Conservation (phyloP, 2,888 invertebrate genomes). For the Agrotis clavis region DNA sequence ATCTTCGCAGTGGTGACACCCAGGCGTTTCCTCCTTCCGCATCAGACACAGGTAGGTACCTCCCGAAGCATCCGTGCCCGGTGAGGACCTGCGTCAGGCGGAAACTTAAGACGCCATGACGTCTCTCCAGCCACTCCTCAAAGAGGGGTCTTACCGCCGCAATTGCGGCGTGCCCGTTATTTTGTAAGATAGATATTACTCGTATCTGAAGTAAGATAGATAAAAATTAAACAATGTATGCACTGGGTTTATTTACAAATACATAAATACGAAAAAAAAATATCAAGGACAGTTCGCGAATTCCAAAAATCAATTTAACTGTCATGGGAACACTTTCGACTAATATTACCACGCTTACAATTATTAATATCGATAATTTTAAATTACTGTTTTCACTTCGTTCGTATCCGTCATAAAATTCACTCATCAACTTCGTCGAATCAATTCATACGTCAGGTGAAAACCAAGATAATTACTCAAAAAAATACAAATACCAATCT, state of each 20-base stretch:
- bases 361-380: slow-evolving; percentile 62
- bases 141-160: too few species aligned
- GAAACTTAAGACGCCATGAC: too few species aligned
- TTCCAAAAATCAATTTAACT: slow-evolving; percentile 33
- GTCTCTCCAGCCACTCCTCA: too few species aligned
- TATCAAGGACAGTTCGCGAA: slow-evolving; percentile 33
- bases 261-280: slow-evolving; percentile 13
- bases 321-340: slow-evolving; percentile 67
- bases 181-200: not conserved
- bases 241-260: not conserved
- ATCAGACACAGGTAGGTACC: too few species aligned
- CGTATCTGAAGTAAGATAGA: not conserved
- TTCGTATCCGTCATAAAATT: slow-evolving; percentile 61
- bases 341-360: slow-evolving; percentile 58
- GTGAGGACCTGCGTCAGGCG: too few species aligned
- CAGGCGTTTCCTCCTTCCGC: too few species aligned
- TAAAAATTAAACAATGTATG: not conserved
- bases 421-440: slow-evolving; percentile 72
- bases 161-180: too few species aligned
- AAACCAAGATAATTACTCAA: slow-evolving; percentile 28
- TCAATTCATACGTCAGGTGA: slow-evolving; percentile 71
- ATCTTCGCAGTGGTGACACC: too few species aligned
- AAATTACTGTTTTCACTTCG: slow-evolving; percentile 66
- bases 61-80: too few species aligned
- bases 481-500: slow-evolving; percentile 31